These are phyloP conservation scores for Baryphthengus martii DNA, from an alignment of 2,113 vertebrate genomes.

Conservation along the genomic window DNA sequence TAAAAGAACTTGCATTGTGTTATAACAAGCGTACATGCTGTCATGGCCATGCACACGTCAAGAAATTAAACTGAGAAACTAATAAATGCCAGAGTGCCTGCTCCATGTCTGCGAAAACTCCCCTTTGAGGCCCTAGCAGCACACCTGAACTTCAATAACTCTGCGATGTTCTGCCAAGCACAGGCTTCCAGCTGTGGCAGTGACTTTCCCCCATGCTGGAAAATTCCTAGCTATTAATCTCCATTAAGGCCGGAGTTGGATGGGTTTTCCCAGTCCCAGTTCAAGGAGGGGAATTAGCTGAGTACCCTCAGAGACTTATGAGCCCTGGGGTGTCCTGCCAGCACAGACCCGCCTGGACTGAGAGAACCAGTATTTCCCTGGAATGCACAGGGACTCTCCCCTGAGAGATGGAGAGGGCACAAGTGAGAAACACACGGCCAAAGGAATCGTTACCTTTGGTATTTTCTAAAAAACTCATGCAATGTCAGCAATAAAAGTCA, in stretches of 20 bases:
- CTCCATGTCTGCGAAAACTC: background rate
- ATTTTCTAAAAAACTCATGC: background rate
- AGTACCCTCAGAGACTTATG: background rate
- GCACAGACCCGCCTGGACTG: background rate
- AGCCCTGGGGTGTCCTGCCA: background rate
- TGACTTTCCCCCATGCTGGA: background rate
- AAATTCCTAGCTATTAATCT: background rate
- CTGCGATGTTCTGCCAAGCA: background rate
- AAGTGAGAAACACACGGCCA: background rate
- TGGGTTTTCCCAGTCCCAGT: background rate
- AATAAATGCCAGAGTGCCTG: background rate
- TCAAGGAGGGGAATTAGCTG: background rate
- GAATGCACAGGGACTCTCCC: background rate
- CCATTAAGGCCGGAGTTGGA: background rate
- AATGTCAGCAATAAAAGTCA: background rate
- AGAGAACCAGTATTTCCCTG: background rate
- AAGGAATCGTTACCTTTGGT: background rate
- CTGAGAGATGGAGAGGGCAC: background rate
- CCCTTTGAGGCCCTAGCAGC: background rate
- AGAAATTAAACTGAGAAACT: background rate
- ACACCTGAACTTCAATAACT: background rate
- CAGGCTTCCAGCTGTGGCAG: background rate
- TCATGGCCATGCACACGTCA: background rate
- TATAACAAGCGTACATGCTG: background rate
- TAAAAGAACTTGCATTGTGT: background rate